Percentiles rank a stretch among this genome's conserved stretches.
Evolutionary conservation across 2,888 invertebrate species (phyloP).

Genomic region (Osmoderma eremita): DNA sequence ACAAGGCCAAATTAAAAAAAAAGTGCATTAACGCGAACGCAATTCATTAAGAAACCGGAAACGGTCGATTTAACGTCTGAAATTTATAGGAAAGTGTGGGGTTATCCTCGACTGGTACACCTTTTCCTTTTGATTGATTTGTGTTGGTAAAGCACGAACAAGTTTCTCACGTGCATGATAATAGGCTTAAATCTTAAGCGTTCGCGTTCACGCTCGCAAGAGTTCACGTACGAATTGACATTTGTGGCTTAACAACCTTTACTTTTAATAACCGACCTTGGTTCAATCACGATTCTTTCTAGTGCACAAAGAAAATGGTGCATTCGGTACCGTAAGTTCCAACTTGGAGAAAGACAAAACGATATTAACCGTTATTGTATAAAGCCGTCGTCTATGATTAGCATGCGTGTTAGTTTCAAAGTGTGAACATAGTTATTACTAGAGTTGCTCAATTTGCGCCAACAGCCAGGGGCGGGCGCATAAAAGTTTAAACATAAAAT

Average conservation of each 20-base stretch:
- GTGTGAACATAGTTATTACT: no score
- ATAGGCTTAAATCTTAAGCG: conserved; percentile 26
- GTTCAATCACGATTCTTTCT: conserved; percentile 33
- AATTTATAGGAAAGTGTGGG: conserved; percentile 6
- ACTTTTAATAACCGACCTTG: conserved; percentile 36
- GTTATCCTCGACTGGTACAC: conserved; percentile 4
- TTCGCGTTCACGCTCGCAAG: not conserved
- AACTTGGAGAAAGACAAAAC: conserved; percentile 3
- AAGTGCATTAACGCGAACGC: no score
- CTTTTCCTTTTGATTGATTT: not conserved
- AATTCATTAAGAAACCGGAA: not conserved
- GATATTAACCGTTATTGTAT: not conserved
- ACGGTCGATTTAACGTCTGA: not conserved
- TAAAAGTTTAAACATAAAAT: no score
- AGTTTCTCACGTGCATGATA: conserved; percentile 17
- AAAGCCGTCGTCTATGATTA: no score
- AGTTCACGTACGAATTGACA: conserved; percentile 7
- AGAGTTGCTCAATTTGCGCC: no score
- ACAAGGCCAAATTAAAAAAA: no score
- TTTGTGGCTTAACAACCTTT: conserved; percentile 26
- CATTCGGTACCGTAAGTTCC: not conserved
- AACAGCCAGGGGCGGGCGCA: no score
- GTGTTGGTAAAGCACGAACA: conserved; percentile 4
- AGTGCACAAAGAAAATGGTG: conserved; percentile 30
- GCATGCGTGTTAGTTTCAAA: no score